Conservation (phyloP, 2,797 vertebrate species). For the Spheniscus humboldti region DNA sequence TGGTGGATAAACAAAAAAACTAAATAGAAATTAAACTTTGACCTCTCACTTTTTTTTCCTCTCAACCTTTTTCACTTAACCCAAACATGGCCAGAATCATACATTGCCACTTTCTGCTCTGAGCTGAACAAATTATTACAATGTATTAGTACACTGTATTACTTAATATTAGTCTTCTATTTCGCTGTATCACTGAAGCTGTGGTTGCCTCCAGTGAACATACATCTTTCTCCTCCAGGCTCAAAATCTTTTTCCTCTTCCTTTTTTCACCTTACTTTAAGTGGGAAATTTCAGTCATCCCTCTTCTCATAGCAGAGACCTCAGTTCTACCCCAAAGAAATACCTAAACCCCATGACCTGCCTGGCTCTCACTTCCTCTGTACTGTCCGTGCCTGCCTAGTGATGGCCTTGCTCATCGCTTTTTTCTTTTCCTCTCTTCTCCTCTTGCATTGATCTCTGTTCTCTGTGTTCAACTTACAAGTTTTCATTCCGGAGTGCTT, state of each 20-base stretch:
- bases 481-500: neutral
- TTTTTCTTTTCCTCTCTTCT: neutral
- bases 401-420: fast-evolving
- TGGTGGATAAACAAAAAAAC: neutral
- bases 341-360: neutral
- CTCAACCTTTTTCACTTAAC: neutral
- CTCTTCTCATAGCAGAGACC: neutral
- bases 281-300: neutral
- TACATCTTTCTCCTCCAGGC: neutral
- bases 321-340: neutral
- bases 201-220: neutral
- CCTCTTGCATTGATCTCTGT: neutral
- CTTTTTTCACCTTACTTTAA: neutral
- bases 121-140: neutral
- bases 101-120: neutral
- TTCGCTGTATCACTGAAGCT: neutral
- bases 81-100: neutral
- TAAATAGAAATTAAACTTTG: neutral
- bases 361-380: no score
- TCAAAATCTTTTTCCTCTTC: neutral
- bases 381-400: neutral
- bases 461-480: neutral
- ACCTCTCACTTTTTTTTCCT: neutral
- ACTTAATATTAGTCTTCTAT: neutral
- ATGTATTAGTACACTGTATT: neutral